A percentile compares a stretch with the other conserved stretches of the same genome.
Evolutionary conservation across 2,888 invertebrate genomes (phyloP).

Genomic region (Drosophila limbata): DNA sequence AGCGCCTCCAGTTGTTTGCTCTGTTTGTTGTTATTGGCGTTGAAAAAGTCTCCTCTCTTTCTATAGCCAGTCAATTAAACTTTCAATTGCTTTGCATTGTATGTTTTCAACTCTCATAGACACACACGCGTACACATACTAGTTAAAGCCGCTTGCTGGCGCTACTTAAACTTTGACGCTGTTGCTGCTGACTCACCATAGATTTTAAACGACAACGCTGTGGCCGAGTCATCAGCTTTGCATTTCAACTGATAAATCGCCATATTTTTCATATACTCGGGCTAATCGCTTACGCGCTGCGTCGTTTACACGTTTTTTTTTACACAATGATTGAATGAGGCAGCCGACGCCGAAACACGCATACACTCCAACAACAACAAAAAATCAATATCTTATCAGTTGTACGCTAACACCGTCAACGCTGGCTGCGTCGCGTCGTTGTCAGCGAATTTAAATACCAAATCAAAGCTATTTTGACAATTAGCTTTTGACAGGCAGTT

Average conservation of each 20-base stretch:
- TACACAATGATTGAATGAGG: too few relatives aligned
- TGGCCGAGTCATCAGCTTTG: constrained; percentile 30
- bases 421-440: background rate
- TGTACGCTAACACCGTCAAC: constrained; percentile 14
- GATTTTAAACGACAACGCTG: constrained; percentile 22
- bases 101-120: constrained; percentile 13
- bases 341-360: constrained; percentile 2
- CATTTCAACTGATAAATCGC: constrained; percentile 42
- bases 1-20: background rate
- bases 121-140: constrained; percentile 16
- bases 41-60: background rate
- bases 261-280: constrained; percentile 9
- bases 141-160: constrained; percentile 28
- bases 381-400: constrained; percentile 74
- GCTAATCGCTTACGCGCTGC: constrained; percentile 27
- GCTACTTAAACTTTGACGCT: constrained; percentile 14
- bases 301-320: constrained; percentile 44
- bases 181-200: constrained; percentile 55
- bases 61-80: constrained; percentile 51
- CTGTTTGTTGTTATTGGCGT: constrained; percentile 23
- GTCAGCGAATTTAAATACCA: constrained; percentile 11
- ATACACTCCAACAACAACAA: constrained; percentile 10
- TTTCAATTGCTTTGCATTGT: constrained; percentile 45
- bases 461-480: constrained; percentile 24
- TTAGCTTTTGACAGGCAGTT: constrained; percentile 5